Evolutionary conservation across 2,888 invertebrate species (phyloP), one percentile per base, ranked within the genome.

Genomic region (Spialia ferax): DNA sequence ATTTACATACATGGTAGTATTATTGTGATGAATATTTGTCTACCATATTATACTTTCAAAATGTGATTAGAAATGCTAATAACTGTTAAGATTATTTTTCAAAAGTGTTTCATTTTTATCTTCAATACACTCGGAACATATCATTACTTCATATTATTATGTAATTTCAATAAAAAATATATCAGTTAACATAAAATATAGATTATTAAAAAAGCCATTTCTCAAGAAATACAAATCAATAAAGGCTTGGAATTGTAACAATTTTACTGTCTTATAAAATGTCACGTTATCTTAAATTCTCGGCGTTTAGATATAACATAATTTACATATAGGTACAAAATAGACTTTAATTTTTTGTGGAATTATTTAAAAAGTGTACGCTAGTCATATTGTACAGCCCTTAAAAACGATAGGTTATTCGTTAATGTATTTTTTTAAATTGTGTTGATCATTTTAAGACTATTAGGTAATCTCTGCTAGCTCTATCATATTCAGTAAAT

Each of bases 371-470:
- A 79, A 78, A 85, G 86, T 89, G 85, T 91, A 89, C 84, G 86
- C 89, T 92, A 93, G 89, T 87, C 86, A 83, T 88, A 86, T 81
- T 92, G 92, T 93, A 92, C 92, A 93, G 89, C 83, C 77, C 84
- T 85, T 87, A 81, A 79, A 86, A 83, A 84, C 74, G 70, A 77
- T 72, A 84, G 82, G 84, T 73, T 73, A 60, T 74, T 86, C 85
- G 82, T 79, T 83, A 68, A 77, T 77, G 83, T 86, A 85, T 88
- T 89, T 84, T 80, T 86, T 78, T 85, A 87, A 86, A 87, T 89
- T 89, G 85, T 91, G 86, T 81, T 80, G 7, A 69, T 77, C 73
- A 64, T 76, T 70, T 73, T 57, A 29, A 52, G 68, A 73, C 70
- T 70, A n/a, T n/a, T n/a, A 22, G 18, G 18, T 76, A 42, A 67